A percentile compares a stretch with the other conserved stretches of the same genome.
phyloP scores from a whole-genome alignment of 2,888 invertebrate species.

The Tachystola acroxantha region DNA sequence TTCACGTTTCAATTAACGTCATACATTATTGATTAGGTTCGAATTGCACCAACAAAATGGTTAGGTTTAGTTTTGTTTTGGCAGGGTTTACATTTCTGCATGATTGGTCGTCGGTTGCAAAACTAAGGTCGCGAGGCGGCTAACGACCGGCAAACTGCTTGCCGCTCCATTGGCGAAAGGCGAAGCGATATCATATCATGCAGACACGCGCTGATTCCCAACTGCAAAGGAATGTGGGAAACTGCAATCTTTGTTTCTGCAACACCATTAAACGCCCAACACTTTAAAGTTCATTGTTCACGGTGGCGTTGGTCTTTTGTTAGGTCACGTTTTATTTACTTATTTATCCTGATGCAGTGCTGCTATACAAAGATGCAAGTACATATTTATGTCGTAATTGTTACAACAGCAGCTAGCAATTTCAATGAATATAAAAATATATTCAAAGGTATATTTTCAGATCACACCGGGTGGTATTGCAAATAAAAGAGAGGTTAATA shows the following conservation, averaged over 20 bases:
- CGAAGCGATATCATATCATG: constrained; percentile 35
- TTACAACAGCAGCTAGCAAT: too few relatives aligned
- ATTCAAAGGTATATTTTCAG: too few relatives aligned
- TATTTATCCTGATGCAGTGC: too few relatives aligned
- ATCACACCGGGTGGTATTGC: too few relatives aligned
- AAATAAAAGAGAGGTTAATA: too few relatives aligned
- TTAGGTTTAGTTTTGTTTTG: constrained; percentile 31
- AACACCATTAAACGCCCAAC: neutral
- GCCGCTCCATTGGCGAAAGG: constrained; percentile 46
- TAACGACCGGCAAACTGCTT: constrained; percentile 52
- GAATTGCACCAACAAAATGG: neutral
- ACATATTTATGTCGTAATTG: too few relatives aligned
- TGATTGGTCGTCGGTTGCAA: constrained; percentile 38
- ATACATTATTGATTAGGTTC: constrained; percentile 24
- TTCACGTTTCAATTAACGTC: constrained; percentile 8
- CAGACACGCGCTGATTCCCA: constrained; percentile 25
- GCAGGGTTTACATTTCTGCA: constrained; percentile 48
- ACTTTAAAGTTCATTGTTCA: constrained; percentile 1
- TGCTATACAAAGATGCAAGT: too few relatives aligned
- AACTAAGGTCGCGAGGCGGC: constrained; percentile 50
- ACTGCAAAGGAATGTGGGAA: constrained; percentile 21
- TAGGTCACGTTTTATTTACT: constrained; percentile 38
- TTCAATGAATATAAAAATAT: too few relatives aligned
- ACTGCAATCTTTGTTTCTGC: constrained; percentile 6
- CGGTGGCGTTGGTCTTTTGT: constrained; percentile 28